phyloP scores from a whole-genome alignment of 1,140 invertebrate species.

The Myzus persicae region DNA sequence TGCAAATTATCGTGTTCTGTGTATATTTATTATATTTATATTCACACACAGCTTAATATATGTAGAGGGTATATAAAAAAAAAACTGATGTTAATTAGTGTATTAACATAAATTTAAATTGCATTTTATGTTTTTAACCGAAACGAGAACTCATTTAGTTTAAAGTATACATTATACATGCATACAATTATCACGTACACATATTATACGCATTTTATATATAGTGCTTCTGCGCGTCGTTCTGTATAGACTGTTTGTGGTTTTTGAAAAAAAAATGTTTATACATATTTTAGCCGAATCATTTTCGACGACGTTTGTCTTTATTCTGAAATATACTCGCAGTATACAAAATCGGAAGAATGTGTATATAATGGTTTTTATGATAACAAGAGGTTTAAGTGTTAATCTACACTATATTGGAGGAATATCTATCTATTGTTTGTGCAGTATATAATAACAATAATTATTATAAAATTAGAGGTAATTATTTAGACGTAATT shows the following conservation, averaged over 20 bases:
- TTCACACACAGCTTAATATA: background rate
- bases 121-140: background rate
- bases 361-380: too few relatives aligned
- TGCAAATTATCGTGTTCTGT: background rate
- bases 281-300: background rate
- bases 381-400: too few relatives aligned
- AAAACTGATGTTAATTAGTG: slow-evolving; percentile 9
- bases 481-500: too few relatives aligned
- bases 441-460: too few relatives aligned
- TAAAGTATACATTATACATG: background rate
- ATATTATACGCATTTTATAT: background rate
- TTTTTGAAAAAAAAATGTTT: background rate
- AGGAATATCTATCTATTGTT: too few relatives aligned
- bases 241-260: background rate
- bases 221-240: background rate
- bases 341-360: background rate
- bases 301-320: background rate
- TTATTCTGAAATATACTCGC: background rate
- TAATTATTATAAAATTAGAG: too few relatives aligned
- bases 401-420: too few relatives aligned
- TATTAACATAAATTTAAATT: slow-evolving; percentile 28
- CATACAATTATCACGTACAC: background rate
- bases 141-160: background rate
- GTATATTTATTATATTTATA: background rate
- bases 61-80: background rate